Conservation (phyloP, 2,888 invertebrate species). For the Dynastes grantii region DNA sequence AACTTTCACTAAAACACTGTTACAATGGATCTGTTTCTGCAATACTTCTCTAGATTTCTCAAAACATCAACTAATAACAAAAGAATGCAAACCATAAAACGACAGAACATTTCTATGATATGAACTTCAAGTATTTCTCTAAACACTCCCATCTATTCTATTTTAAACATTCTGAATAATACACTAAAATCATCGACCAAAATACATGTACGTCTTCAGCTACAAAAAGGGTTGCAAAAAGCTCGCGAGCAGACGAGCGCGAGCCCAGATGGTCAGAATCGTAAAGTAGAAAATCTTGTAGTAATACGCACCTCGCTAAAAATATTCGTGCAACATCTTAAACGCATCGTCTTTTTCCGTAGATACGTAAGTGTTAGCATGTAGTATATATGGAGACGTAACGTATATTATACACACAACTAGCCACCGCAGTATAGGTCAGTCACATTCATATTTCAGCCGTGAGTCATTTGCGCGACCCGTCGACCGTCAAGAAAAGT, state of each 20-base stretch:
- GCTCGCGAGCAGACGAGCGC: conserved; percentile 6
- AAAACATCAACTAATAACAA: too few relatives aligned
- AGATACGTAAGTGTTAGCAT: conserved; percentile 10
- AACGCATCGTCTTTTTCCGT: conserved; percentile 15
- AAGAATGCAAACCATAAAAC: too few relatives aligned
- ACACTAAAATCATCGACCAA: conserved; percentile 21
- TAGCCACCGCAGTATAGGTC: conserved; percentile 44
- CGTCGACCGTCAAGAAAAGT: conserved; percentile 28
- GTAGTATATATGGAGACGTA: conserved; percentile 17
- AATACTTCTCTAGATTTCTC: too few relatives aligned
- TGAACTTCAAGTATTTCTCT: too few relatives aligned
- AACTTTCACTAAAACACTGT: too few relatives aligned
- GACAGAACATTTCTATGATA: neutral
- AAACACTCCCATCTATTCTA: neutral
- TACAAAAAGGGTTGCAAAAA: conserved; percentile 13
- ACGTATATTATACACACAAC: conserved; percentile 15
- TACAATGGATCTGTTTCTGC: too few relatives aligned
- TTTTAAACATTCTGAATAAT: conserved; percentile 28
- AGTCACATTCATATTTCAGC: conserved; percentile 48
- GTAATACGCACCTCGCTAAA: conserved; percentile 28
- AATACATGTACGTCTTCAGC: conserved; percentile 16
- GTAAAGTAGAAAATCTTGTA: conserved; percentile 36
- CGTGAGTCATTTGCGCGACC: conserved; percentile 46
- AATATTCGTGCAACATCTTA: conserved; percentile 30
- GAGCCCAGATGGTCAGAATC: conserved; percentile 10